phyloP scores from a whole-genome alignment of 2,888 invertebrate genomes.

The Ethmia dodecea region DNA sequence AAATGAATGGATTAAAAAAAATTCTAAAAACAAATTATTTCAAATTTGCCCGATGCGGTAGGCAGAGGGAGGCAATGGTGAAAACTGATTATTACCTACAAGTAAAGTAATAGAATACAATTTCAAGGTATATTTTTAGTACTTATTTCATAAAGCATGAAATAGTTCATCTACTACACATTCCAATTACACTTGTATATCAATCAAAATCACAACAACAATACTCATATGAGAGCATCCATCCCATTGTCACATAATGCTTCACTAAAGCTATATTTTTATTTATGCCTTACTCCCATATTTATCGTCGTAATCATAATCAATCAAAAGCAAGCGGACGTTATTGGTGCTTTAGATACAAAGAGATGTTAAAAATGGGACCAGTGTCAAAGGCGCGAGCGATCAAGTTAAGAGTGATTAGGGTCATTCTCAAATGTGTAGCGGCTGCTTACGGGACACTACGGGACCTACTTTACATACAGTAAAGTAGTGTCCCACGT shows the following conservation, averaged over 20 bases:
- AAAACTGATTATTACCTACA: too few relatives aligned
- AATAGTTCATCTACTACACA: too few relatives aligned
- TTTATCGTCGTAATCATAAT: constrained; percentile 56
- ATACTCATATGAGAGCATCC: constrained; percentile 39
- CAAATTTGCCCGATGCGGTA: too few relatives aligned
- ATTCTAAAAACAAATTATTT: too few relatives aligned
- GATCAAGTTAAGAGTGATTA: constrained; percentile 27
- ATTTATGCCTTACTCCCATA: too few relatives aligned
- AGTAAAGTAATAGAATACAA: too few relatives aligned
- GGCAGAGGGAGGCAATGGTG: too few relatives aligned
- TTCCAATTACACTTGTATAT: constrained; percentile 20
- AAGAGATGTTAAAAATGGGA: constrained; percentile 29
- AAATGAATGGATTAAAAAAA: too few relatives aligned
- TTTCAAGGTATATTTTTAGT: too few relatives aligned
- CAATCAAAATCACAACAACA: constrained; percentile 27
- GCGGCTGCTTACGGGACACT: constrained; percentile 9
- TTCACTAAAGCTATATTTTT: constrained; percentile 13
- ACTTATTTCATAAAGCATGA: too few relatives aligned
- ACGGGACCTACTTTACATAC: too few relatives aligned
- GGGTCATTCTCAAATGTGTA: constrained; percentile 35
- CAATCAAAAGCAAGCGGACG: constrained; percentile 38
- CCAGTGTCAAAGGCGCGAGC: constrained; percentile 35
- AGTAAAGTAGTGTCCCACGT: too few relatives aligned
- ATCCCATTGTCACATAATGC: constrained; percentile 60
- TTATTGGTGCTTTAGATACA: constrained; percentile 19